These are phyloP conservation scores for Oreortyx pictus DNA, from an alignment of 2,797 vertebrate species.

Conservation along the genomic window DNA sequence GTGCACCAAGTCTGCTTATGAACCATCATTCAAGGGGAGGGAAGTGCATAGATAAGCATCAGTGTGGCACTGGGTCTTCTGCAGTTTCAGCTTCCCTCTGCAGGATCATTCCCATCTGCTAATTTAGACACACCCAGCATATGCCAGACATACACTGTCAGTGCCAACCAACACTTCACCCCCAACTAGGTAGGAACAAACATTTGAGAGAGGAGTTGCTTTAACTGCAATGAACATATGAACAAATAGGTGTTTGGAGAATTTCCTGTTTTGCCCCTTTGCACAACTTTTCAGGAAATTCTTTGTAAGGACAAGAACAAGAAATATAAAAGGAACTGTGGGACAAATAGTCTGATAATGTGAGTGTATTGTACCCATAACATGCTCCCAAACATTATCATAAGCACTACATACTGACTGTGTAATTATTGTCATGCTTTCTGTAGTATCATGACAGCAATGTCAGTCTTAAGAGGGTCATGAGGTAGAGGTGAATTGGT, in stretches of 20 bases:
- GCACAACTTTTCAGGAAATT: neutral
- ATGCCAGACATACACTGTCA: accelerated
- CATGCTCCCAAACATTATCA: neutral
- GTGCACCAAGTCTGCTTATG: neutral
- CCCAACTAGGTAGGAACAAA: neutral
- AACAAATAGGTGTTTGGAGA: neutral
- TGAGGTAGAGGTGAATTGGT: neutral
- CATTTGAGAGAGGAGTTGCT: neutral
- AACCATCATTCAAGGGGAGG: neutral
- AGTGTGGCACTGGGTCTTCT: neutral
- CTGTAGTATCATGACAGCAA: neutral
- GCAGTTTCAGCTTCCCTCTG: neutral
- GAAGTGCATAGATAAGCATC: neutral
- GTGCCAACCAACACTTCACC: neutral
- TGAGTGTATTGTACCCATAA: neutral
- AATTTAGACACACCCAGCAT: neutral
- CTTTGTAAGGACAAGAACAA: neutral
- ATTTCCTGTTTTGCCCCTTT: neutral
- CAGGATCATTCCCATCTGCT: neutral
- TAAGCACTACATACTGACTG: neutral
- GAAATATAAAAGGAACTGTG: neutral
- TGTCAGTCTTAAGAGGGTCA: neutral
- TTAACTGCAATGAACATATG: neutral
- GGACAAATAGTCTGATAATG: neutral
- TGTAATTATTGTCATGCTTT: neutral